phyloP scores from a whole-genome alignment of 2,113 vertebrate species.

The Zosterops borbonicus region DNA sequence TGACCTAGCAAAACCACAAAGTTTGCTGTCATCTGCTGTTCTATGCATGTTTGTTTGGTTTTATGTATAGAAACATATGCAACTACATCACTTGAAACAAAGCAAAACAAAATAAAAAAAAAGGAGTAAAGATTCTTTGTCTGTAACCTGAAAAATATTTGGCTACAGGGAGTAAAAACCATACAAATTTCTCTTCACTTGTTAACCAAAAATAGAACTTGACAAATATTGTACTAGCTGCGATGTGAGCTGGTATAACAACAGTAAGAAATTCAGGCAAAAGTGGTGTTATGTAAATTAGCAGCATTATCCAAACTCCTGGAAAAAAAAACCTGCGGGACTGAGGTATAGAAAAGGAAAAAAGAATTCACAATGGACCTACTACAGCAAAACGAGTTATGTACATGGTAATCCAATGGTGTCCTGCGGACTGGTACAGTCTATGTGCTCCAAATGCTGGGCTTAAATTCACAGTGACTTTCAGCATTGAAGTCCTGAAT shows the following conservation, averaged over 20 bases:
- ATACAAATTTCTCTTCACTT: constrained; percentile 19
- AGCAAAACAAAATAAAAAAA: neutral
- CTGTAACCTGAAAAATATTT: constrained; percentile 33
- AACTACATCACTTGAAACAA: neutral
- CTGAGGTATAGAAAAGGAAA: constrained; percentile 55
- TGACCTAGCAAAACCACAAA: constrained; percentile 66
- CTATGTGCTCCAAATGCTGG: neutral
- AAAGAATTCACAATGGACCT: constrained; percentile 10
- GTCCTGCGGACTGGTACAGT: neutral
- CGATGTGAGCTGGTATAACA: constrained; percentile 42
- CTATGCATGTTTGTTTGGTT: neutral
- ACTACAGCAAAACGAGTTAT: neutral
- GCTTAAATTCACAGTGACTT: constrained; percentile 65
- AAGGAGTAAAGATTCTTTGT: neutral
- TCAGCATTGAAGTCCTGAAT: constrained; percentile 5
- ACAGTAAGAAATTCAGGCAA: constrained; percentile 69
- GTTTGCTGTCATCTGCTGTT: constrained; percentile 36
- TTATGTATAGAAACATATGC: neutral
- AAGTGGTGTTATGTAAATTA: constrained; percentile 64
- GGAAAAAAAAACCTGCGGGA: neutral
- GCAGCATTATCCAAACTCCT: constrained; percentile 65
- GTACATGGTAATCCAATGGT: neutral
- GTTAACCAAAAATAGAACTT: constrained; percentile 22
- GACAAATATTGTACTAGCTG: neutral
- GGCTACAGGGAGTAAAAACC: constrained; percentile 54